Conservation (phyloP, 2,888 invertebrate species). For the Hydrotaea diabolus region DNA sequence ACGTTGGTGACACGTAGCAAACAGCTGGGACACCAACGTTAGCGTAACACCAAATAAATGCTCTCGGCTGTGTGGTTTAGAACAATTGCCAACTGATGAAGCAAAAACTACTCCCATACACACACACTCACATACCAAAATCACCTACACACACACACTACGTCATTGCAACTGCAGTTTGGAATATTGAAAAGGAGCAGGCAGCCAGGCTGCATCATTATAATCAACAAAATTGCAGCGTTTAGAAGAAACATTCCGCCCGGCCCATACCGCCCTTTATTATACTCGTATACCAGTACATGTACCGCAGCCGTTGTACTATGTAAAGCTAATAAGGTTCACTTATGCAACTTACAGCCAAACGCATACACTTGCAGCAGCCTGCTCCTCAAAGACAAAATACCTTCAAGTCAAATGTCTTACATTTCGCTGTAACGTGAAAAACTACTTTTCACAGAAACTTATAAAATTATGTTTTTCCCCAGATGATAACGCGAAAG, state of each 20-base stretch:
- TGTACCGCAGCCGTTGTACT: neutral
- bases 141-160: too few species aligned
- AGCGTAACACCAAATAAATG: slow-evolving; percentile 13
- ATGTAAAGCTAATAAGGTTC: slow-evolving; percentile 20
- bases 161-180: neutral
- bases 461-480: slow-evolving; percentile 27
- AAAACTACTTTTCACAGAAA: slow-evolving; percentile 26
- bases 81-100: slow-evolving; percentile 39
- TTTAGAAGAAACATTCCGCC: neutral
- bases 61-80: slow-evolving; percentile 13
- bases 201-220: neutral
- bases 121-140: neutral
- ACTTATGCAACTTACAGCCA: slow-evolving; percentile 7
- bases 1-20: slow-evolving; percentile 9
- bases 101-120: neutral
- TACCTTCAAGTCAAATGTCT: slow-evolving; percentile 57
- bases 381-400: slow-evolving; percentile 10
- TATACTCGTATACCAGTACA: neutral
- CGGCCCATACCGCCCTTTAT: neutral
- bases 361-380: neutral
- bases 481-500: neutral
- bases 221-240: neutral
- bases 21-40: slow-evolving; percentile 46
- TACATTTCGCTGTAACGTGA: slow-evolving; percentile 42
- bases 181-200: neutral